phyloP scores from a whole-genome alignment of 2,797 vertebrate species.

The Brachymystax lenok region DNA sequence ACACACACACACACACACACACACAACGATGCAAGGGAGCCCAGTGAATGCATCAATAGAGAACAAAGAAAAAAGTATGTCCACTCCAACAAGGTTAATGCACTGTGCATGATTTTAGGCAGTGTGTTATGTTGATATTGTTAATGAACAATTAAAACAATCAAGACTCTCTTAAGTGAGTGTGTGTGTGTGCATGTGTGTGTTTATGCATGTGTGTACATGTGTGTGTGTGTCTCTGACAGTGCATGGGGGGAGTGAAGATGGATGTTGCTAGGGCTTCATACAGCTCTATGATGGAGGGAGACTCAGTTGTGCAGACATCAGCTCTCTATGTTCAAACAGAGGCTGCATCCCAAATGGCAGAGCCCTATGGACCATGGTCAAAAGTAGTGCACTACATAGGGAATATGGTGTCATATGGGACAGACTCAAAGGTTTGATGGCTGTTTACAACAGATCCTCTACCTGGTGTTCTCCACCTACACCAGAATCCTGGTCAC shows the following conservation, averaged over 20 bases:
- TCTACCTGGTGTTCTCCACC: too few relatives aligned
- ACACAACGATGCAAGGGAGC: neutral
- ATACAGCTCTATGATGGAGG: too few relatives aligned
- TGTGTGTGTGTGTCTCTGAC: neutral
- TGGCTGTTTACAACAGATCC: too few relatives aligned
- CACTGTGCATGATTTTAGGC: neutral
- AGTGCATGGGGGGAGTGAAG: neutral
- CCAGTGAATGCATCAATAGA: slow-evolving; percentile 54
- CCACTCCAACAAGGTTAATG: neutral
- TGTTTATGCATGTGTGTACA: neutral
- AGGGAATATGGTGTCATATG: too few relatives aligned
- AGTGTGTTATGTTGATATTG: neutral
- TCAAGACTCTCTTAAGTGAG: neutral
- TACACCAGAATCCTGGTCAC: too few relatives aligned
- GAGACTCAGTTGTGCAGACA: too few relatives aligned
- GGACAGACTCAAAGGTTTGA: too few relatives aligned
- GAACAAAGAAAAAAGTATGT: slow-evolving; percentile 54
- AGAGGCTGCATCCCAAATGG: too few relatives aligned
- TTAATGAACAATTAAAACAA: neutral
- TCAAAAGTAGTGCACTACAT: too few relatives aligned
- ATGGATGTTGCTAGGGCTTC: too few relatives aligned
- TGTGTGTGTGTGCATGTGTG: neutral
- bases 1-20: neutral
- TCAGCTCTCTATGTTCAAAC: too few relatives aligned
- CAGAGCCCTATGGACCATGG: too few relatives aligned